Conservation (phyloP, 2,797 vertebrate species). For the Mallotus villosus region DNA sequence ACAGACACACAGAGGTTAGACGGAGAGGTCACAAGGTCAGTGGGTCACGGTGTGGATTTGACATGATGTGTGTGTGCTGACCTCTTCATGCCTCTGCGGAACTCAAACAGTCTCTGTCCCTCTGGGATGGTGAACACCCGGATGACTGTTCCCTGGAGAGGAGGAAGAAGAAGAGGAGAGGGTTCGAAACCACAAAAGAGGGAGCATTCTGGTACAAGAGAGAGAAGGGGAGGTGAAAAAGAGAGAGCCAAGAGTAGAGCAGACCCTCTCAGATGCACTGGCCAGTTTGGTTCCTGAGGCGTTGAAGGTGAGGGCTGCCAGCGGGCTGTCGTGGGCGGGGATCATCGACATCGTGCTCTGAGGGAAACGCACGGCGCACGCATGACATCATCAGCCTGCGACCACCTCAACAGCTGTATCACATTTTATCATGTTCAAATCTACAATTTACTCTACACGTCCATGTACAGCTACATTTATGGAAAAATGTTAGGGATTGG, state of each 20-base stretch:
- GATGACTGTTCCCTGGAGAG: slow-evolving; percentile 87
- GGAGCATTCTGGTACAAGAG: background rate
- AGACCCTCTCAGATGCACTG: slow-evolving; percentile 90
- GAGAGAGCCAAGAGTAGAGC: slow-evolving; percentile 24
- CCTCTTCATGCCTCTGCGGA: slow-evolving; percentile 96
- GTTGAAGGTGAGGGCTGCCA: slow-evolving; percentile 89
- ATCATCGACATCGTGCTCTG: slow-evolving; percentile 87
- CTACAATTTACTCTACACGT: background rate
- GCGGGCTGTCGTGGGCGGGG: slow-evolving; percentile 87
- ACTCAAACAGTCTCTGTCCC: slow-evolving; percentile 89
- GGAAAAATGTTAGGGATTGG: too few relatives aligned
- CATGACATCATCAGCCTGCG: slow-evolving; percentile 4
- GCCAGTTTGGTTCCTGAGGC: slow-evolving; percentile 85
- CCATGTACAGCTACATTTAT: background rate
- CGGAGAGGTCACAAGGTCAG: too few relatives aligned
- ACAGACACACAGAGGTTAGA: slow-evolving; percentile 1
- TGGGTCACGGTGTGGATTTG: background rate
- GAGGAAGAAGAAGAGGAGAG: background rate
- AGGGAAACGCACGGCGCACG: slow-evolving; percentile 16
- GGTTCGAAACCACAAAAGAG: slow-evolving; percentile 21
- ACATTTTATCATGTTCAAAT: too few relatives aligned
- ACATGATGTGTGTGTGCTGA: slow-evolving; percentile 48
- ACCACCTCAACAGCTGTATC: background rate
- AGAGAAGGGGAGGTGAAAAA: background rate
- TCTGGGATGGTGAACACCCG: slow-evolving; percentile 90